Conservation (phyloP, 2,888 invertebrate species). For the Agonopterix alstromeriana region DNA sequence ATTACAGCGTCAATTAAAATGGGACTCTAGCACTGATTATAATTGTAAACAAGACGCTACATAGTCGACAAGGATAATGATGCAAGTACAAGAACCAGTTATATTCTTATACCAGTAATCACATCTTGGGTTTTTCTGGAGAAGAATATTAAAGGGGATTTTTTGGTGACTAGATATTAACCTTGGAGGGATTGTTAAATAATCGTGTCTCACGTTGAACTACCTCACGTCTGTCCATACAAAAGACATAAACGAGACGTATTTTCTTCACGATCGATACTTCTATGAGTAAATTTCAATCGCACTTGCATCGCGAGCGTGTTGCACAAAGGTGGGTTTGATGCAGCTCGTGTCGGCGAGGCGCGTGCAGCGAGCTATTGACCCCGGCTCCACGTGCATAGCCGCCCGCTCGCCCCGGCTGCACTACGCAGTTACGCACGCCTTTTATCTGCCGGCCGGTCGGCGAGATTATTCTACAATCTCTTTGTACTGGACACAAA, state of each 20-base stretch:
- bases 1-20: no score
- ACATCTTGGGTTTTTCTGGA: no score
- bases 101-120: no score
- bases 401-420: background rate
- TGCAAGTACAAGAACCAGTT: no score
- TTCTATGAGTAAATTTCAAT: background rate
- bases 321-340: slow-evolving; percentile 9
- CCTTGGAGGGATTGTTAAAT: no score
- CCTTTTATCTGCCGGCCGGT: background rate
- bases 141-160: no score
- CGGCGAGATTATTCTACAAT: no score
- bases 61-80: no score
- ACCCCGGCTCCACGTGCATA: slow-evolving; percentile 51
- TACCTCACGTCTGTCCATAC: slow-evolving; percentile 3
- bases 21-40: slow-evolving; percentile 7
- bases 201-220: no score
- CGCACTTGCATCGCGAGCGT: background rate
- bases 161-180: no score
- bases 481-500: no score
- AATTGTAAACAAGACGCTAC: background rate
- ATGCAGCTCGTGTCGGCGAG: slow-evolving; percentile 4
- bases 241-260: slow-evolving; percentile 26
- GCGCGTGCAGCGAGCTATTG: slow-evolving; percentile 51
- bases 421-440: slow-evolving; percentile 1
- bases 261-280: slow-evolving; percentile 2